Percentiles rank a stretch among this genome's conserved stretches.
Conservation (phyloP, 2,113 vertebrate species). For the Carettochelys insculpta region DNA sequence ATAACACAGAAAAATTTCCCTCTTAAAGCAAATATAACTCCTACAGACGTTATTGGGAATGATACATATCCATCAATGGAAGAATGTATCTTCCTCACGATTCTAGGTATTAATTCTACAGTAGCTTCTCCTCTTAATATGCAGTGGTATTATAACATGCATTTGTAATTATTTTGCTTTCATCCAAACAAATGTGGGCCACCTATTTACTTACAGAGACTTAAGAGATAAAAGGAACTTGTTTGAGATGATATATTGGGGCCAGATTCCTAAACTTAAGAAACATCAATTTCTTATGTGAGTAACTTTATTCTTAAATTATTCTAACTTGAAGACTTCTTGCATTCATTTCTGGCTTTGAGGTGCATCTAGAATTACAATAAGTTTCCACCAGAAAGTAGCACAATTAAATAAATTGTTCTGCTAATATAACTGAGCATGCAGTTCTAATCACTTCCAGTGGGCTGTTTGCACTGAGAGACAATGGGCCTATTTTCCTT, state of each 20-base stretch:
- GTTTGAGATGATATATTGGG: too few species aligned
- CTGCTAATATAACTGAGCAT: not conserved
- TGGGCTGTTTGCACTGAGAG: not conserved
- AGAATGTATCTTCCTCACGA: not conserved
- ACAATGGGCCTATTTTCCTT: not conserved
- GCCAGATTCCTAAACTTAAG: too few species aligned
- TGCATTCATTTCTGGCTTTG: fast-evolving
- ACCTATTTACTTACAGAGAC: too few species aligned
- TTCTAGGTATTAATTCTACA: not conserved
- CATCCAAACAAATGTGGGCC: too few species aligned
- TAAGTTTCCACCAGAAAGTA: constrained; percentile 16
- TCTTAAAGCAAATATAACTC: not conserved
- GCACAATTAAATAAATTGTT: not conserved
- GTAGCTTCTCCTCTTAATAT: not conserved
- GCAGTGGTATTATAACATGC: too few species aligned
- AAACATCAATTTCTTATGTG: not conserved
- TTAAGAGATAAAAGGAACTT: too few species aligned
- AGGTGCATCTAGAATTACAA: not conserved
- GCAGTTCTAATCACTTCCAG: not conserved
- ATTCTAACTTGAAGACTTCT: constrained; percentile 5
- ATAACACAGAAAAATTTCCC: not conserved
- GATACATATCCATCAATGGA: not conserved
- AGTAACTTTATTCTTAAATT: constrained; percentile 30
- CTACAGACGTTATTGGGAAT: not conserved
- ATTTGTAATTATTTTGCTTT: too few species aligned